Base-by-base conservation (phyloP, 2,888 invertebrate genomes). In the Netelia melanura region DNA sequence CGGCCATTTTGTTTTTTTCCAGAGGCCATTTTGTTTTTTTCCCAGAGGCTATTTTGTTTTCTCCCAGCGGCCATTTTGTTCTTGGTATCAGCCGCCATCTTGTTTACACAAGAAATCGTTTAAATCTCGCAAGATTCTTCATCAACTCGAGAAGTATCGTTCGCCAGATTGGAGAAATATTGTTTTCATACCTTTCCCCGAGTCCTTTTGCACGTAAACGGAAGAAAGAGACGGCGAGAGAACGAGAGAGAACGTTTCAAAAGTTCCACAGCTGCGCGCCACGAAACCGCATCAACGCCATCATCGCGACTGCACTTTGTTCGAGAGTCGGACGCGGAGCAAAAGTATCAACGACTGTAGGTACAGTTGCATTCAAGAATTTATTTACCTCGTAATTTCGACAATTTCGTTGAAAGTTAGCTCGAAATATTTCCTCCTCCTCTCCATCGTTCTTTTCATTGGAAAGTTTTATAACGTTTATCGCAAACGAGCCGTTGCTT, bases 201-300 rank as follows among this genome's bases (percentile, higher is more conserved):
- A 78, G 61, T 68, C 77, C 68, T 68, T 78, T 67, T 30, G 11
- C 44, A 14, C 14, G 21, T 56, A 54, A 67, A 23, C 64, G 9
- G 11, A 64, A 67, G 58, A 21, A 21, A 67, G 67, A 48, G 65
- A 65, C 17, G 11, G 43, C 6, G 3, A 6, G 5, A 6, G 23
- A 52, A n/a, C n/a, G 48, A 52, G 68, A 52, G 52, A 64, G 17
- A 43, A 17, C 68, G 67, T 68, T 56, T 65, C 74, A 11, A 25
- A 38, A 70, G 68, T 70, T 64, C 5, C n/a, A 44, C 75, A 81
- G 81, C 81, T 62, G 64, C 38, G 75, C 77, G 68, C 43, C 68
- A 54, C 62, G 25, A 81, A 81, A 75, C 81, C 75, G 75, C 81
- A 70, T 17, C 65, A 65, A 65, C 62, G 75, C 75, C 80, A 74